These are phyloP conservation scores for Patagioenas fasciata DNA, from an alignment of 2,113 vertebrate genomes.

Conservation along the genomic window DNA sequence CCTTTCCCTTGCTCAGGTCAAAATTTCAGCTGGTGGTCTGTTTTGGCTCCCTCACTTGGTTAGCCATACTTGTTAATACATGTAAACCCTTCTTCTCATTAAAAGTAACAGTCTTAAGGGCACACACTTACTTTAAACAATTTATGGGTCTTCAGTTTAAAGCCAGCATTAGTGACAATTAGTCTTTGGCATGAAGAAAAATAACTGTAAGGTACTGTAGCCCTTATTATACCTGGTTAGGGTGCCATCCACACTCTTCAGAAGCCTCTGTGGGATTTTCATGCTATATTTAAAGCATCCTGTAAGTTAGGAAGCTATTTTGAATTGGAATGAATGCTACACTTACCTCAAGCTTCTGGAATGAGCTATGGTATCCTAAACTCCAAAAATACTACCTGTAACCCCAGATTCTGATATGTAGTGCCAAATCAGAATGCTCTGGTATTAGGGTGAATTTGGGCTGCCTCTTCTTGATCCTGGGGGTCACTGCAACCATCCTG, in stretches of 20 bases:
- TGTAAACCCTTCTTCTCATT: neutral
- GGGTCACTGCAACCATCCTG: neutral
- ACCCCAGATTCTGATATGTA: conserved; percentile 44
- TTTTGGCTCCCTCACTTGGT: conserved; percentile 9
- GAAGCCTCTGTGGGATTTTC: conserved; percentile 15
- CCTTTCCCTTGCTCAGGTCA: neutral
- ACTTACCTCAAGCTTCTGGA: conserved; percentile 72
- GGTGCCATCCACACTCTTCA: neutral
- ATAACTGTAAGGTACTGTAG: neutral
- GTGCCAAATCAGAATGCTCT: conserved; percentile 53
- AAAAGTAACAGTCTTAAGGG: neutral
- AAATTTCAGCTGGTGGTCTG: conserved; percentile 5
- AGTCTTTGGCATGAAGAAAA: neutral
- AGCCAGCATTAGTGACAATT: neutral
- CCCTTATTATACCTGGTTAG: conserved; percentile 16
- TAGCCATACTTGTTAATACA: neutral
- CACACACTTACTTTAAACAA: neutral
- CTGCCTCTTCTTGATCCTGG: conserved; percentile 41
- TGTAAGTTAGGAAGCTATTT: conserved; percentile 71
- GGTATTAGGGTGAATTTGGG: conserved; percentile 59
- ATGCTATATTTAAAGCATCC: conserved; percentile 67
- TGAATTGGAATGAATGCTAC: conserved; percentile 48
- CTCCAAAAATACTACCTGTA: conserved; percentile 63
- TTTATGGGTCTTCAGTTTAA: neutral
- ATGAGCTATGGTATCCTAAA: conserved; percentile 68